A percentile compares a stretch with the other conserved stretches of the same genome.
Conservation (phyloP, 2,113 vertebrate genomes). For the Holacanthus passer region DNA sequence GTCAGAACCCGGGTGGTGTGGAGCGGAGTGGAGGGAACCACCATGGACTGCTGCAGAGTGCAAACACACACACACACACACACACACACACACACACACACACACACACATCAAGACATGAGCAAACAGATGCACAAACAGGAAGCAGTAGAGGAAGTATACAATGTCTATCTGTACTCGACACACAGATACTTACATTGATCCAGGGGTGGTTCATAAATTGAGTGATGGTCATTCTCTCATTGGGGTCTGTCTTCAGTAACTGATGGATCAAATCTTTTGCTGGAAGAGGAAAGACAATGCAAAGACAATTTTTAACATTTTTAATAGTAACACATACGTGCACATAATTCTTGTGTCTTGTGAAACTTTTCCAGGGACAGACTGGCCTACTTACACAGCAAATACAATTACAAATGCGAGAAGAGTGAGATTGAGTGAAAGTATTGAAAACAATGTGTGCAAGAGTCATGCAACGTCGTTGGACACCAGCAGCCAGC, state of each 20-base stretch:
- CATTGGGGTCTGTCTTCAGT: conserved; percentile 96
- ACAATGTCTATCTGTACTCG: neutral
- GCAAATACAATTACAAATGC: conserved; percentile 1
- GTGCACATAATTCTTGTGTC: neutral
- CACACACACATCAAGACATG: neutral
- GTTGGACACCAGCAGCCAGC: neutral
- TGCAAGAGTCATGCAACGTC: neutral
- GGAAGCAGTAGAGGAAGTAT: neutral
- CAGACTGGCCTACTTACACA: conserved; percentile 30
- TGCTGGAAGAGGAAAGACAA: conserved; percentile 78
- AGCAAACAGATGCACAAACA: neutral
- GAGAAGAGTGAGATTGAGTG: neutral
- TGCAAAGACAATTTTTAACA: conserved; percentile 16
- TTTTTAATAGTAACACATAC: conserved; percentile 1
- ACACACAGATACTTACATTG: conserved; percentile 85
- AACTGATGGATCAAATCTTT: conserved; percentile 95
- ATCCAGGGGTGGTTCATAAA: conserved; percentile 99
- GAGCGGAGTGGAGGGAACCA: conserved; percentile 95
- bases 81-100: conserved; percentile 37
- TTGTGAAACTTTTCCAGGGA: neutral
- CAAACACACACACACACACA: conserved; percentile 31
- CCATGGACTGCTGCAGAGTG: conserved; percentile 89
- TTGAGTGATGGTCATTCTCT: conserved; percentile 95
- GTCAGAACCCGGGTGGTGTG: conserved; percentile 95
- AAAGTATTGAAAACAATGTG: too few species aligned